Percentiles rank a stretch among this genome's conserved stretches.
These are phyloP conservation scores for Malacoctenus gilli DNA, from an alignment of 2,797 vertebrate species.

Conservation along the genomic window DNA sequence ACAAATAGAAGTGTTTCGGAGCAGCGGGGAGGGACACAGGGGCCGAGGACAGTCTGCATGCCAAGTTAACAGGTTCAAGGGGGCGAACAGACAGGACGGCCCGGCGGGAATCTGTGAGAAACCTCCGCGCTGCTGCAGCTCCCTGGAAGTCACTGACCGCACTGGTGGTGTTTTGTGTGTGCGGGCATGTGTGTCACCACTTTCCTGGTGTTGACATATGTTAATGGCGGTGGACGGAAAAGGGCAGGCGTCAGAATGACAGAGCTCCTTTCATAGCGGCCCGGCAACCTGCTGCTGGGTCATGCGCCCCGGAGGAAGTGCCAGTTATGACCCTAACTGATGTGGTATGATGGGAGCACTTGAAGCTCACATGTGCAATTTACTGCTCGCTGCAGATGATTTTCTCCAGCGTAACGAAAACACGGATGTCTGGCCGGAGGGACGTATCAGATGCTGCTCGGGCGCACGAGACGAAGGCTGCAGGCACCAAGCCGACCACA, in stretches of 20 bases:
- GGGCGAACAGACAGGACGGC: conserved; percentile 42
- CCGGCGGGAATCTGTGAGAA: conserved; percentile 61
- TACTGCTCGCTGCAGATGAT: conserved; percentile 7
- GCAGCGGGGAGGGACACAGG: conserved; percentile 33
- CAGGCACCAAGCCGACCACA: background rate
- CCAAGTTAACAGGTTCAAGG: conserved; percentile 69
- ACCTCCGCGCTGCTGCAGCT: conserved; percentile 33
- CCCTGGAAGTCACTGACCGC: conserved; percentile 34
- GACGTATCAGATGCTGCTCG: conserved; percentile 4
- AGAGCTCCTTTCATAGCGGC: conserved; percentile 68
- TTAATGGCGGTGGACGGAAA: conserved; percentile 57
- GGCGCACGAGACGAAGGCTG: background rate
- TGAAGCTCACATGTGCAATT: conserved; percentile 28
- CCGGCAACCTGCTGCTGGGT: conserved; percentile 64
- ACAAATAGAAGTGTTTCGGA: conserved; percentile 63
- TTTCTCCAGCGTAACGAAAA: conserved; percentile 10
- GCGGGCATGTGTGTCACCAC: conserved; percentile 43
- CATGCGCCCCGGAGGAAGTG: conserved; percentile 53
- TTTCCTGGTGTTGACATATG: conserved; percentile 63
- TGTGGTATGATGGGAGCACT: conserved; percentile 49
- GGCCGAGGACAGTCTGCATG: conserved; percentile 28
- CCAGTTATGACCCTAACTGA: conserved; percentile 49
- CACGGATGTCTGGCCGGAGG: background rate
- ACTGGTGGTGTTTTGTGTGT: conserved; percentile 42
- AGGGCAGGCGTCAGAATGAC: conserved; percentile 47